Percentiles rank a stretch among this genome's conserved stretches.
Conservation (phyloP, 2,888 invertebrate species). For the Peribatodes rhomboidaria region DNA sequence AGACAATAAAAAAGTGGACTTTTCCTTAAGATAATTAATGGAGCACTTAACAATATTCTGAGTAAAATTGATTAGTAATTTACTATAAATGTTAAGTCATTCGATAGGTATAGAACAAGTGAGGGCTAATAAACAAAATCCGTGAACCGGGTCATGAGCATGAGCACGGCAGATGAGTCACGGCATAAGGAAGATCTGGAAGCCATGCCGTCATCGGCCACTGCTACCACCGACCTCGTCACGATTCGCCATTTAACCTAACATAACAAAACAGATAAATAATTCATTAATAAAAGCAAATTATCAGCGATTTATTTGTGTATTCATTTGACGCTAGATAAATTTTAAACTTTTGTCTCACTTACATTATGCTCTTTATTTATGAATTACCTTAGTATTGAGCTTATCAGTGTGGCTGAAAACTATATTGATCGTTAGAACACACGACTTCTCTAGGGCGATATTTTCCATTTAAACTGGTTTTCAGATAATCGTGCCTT, state of each 20-base stretch:
- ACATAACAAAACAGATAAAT: constrained; percentile 52
- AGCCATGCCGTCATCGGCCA: constrained; percentile 76
- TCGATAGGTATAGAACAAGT: constrained; percentile 54
- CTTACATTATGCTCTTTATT: constrained; percentile 37
- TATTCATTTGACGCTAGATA: constrained; percentile 27
- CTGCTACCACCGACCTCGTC: constrained; percentile 54
- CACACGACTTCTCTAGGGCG: constrained; percentile 12
- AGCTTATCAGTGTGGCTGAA: constrained; percentile 24
- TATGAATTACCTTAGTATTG: constrained; percentile 17
- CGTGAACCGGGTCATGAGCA: constrained; percentile 80
- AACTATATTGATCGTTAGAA: constrained; percentile 5
- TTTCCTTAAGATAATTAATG: constrained; percentile 37
- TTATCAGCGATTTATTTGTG: constrained; percentile 39
- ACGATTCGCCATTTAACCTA: constrained; percentile 60
- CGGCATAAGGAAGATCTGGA: constrained; percentile 78
- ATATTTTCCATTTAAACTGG: constrained; percentile 27
- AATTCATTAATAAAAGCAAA: constrained; percentile 50
- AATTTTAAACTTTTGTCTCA: constrained; percentile 43
- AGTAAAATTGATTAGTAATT: constrained; percentile 39
- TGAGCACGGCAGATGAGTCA: constrained; percentile 78
- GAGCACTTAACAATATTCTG: constrained; percentile 36
- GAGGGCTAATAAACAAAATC: constrained; percentile 73
- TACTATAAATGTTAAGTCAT: constrained; percentile 35
- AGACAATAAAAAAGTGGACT: constrained; percentile 37
- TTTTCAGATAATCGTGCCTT: constrained; percentile 22